Evolutionary conservation across 2,113 vertebrate genomes (phyloP).

Genomic region (Regulus satrapa): DNA sequence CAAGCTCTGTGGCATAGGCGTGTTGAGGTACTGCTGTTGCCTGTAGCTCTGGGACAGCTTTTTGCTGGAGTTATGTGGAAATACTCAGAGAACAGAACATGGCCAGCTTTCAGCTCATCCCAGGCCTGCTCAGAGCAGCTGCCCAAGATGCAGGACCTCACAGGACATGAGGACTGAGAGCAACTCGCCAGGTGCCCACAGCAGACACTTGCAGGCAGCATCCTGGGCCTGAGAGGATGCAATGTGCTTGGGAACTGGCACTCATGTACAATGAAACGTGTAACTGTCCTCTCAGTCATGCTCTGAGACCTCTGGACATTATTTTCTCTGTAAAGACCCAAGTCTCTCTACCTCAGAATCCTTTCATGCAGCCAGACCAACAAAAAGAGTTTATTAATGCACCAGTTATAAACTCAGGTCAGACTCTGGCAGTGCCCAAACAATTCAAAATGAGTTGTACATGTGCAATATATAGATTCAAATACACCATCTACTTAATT

Average conservation of each 20-base stretch:
- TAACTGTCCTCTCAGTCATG: not conserved
- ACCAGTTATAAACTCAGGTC: not conserved
- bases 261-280: accelerated
- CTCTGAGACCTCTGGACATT: not conserved
- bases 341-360: not conserved
- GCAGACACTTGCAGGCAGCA: not conserved
- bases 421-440: not conserved
- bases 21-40: not conserved
- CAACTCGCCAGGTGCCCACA: not conserved
- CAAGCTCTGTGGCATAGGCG: not conserved
- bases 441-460: not conserved
- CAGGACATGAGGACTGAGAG: not conserved
- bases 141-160: not conserved
- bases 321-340: not conserved
- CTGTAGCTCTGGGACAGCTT: not conserved
- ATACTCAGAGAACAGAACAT: not conserved
- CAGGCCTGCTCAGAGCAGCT: not conserved
- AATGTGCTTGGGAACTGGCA: not conserved
- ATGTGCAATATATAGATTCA: not conserved
- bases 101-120: not conserved
- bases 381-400: not conserved
- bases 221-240: not conserved
- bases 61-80: not conserved
- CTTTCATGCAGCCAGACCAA: not conserved
- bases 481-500: not conserved